Evolutionary conservation across 1,140 invertebrate genomes (phyloP).

Genomic region (Drosophila athabasca): DNA sequence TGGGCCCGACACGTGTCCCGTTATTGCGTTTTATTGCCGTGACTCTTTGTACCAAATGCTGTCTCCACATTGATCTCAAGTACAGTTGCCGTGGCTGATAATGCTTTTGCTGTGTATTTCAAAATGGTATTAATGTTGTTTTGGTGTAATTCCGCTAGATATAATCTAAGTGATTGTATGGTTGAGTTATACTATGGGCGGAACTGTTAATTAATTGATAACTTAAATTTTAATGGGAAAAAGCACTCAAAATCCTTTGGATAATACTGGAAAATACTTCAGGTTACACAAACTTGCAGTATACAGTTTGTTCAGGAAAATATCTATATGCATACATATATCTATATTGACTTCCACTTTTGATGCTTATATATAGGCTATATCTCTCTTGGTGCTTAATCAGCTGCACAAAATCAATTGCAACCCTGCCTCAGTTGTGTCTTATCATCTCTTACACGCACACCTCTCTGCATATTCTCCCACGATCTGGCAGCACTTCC

Average conservation of each 20-base stretch:
- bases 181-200: background rate
- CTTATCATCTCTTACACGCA: background rate
- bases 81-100: constrained; percentile 35
- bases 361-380: too few relatives aligned
- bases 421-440: background rate
- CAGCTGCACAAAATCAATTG: background rate
- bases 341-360: too few relatives aligned
- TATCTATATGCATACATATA: too few relatives aligned
- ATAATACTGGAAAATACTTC: too few relatives aligned
- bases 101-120: constrained; percentile 7
- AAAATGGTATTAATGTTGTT: background rate
- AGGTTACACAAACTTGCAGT: too few relatives aligned
- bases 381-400: background rate
- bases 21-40: constrained; percentile 47
- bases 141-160: background rate
- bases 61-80: constrained; percentile 9
- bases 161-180: too few relatives aligned
- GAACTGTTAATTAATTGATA: background rate
- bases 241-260: too few relatives aligned
- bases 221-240: background rate
- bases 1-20: constrained; percentile 52
- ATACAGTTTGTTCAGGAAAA: too few relatives aligned
- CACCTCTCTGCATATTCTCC: background rate
- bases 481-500: background rate
- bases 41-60: constrained; percentile 19